These are phyloP conservation scores for Drosophila kohkoa DNA, from an alignment of 1,140 invertebrate species.

Conservation along the genomic window DNA sequence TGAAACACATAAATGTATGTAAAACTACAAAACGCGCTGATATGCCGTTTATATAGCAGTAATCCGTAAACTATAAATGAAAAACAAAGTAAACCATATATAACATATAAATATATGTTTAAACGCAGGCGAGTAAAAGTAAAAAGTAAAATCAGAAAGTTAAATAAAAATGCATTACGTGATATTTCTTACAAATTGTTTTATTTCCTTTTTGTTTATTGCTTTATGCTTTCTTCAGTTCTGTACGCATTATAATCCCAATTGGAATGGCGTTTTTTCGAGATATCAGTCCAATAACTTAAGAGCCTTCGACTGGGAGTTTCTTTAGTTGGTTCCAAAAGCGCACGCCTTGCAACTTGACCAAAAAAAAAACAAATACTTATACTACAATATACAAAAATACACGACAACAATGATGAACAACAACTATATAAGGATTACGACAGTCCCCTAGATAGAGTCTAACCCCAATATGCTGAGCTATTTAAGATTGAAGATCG, in stretches of 20 bases:
- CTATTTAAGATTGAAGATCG: conserved; percentile 12
- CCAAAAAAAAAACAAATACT: conserved; percentile 61
- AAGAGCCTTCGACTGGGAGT: background rate
- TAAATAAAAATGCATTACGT: conserved; percentile 80
- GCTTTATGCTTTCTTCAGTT: conserved; percentile 1
- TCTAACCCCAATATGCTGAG: conserved; percentile 19
- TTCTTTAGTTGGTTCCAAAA: conserved; percentile 20
- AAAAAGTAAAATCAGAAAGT: conserved; percentile 57
- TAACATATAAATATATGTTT: conserved; percentile 40
- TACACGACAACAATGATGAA: conserved; percentile 15
- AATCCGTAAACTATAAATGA: conserved; percentile 22
- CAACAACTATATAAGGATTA: conserved; percentile 20
- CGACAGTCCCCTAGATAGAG: conserved; percentile 40
- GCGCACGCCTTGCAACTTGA: conserved; percentile 66
- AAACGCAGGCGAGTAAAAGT: conserved; percentile 48
- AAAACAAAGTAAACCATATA: conserved; percentile 35
- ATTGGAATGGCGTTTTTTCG: conserved; percentile 4
- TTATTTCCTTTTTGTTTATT: conserved; percentile 49
- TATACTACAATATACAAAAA: conserved; percentile 17
- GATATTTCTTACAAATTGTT: conserved; percentile 80
- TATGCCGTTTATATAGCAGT: conserved; percentile 35
- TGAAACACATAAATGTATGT: conserved; percentile 61
- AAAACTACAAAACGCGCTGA: conserved; percentile 44
- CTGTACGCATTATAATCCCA: background rate
- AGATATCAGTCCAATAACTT: conserved; percentile 6